Conservation (phyloP, 2,888 invertebrate species). For the Choristoneura rosaceana region DNA sequence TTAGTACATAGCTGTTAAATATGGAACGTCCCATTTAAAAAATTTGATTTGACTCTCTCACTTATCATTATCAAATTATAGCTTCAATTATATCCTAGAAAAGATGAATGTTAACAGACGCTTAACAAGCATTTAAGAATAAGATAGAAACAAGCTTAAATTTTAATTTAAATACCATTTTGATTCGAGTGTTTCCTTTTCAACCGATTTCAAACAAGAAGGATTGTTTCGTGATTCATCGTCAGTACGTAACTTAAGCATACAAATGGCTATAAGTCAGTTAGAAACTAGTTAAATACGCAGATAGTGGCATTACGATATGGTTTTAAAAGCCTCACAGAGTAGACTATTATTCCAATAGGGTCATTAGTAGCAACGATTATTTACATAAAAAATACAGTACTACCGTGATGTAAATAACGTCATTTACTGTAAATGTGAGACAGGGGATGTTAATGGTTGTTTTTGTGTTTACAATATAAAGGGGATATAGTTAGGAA, state of each 20-base stretch:
- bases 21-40: neutral
- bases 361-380: slow-evolving; percentile 4
- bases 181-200: too few relatives aligned
- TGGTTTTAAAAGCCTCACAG: slow-evolving; percentile 7
- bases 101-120: too few relatives aligned
- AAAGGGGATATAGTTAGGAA: slow-evolving; percentile 16
- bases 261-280: neutral
- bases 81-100: too few relatives aligned
- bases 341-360: slow-evolving; percentile 14
- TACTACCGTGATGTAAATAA: slow-evolving; percentile 27
- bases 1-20: too few relatives aligned
- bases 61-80: too few relatives aligned
- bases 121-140: too few relatives aligned
- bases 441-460: slow-evolving; percentile 12
- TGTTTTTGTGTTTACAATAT: slow-evolving; percentile 19
- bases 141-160: too few relatives aligned
- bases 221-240: too few relatives aligned
- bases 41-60: too few relatives aligned
- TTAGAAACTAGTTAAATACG: neutral
- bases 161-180: too few relatives aligned
- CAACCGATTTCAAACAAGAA: too few relatives aligned
- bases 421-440: slow-evolving; percentile 22
- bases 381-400: slow-evolving; percentile 21
- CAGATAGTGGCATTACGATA: neutral
- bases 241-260: too few relatives aligned